Evolutionary conservation across 2,888 invertebrate genomes (phyloP), one percentile per base, ranked within the genome.

Genomic region (Andrena minutula): DNA sequence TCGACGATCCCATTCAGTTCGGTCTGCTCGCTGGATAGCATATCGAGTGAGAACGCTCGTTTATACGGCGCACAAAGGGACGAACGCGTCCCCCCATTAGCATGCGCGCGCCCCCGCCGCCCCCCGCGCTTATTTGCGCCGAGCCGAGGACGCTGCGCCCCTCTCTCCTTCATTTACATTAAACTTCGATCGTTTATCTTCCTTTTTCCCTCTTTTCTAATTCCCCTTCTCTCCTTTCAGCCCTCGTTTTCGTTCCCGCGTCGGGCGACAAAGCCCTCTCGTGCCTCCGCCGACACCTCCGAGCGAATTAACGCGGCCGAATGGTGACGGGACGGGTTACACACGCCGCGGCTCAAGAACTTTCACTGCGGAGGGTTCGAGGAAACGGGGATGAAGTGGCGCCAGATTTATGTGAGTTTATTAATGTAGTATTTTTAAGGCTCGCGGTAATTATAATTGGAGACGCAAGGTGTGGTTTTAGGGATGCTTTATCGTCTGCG

Each of bases 41-140:
- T 74, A 79, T 82, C 84, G 80, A 84, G 81, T 82, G 86, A 86
- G 86, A 82, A 86, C 82, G 84, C 72, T 84, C 86, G 86, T 86
- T 86, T 86, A 77, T 81, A 73, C 70, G 79, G 16, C 76, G 73
- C 78, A 86, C 86, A 86, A 86, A 86, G 70, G 70, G 68, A 68
- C 51, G 71, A 63, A 71, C 82, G 81, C 80, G 53, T 56, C 79
- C 63, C 41, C 65, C 78, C 79, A 79, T 79, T 79, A 79, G 79
- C 70, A 79, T 79, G 79, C 70, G 65, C 79, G 23, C 47, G 41
- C 51, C n/a, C 20, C 30, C 20, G 10, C 23, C 12, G 4, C 26
- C 41, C 47, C 12, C 26, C 49, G 53, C 56, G 35, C 64, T 77
- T 79, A 79, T 79, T 79, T 71, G 79, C 64, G 64, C 20, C 16